phyloP scores from a whole-genome alignment of 1,140 invertebrate genomes.

The Grapholita molesta region DNA sequence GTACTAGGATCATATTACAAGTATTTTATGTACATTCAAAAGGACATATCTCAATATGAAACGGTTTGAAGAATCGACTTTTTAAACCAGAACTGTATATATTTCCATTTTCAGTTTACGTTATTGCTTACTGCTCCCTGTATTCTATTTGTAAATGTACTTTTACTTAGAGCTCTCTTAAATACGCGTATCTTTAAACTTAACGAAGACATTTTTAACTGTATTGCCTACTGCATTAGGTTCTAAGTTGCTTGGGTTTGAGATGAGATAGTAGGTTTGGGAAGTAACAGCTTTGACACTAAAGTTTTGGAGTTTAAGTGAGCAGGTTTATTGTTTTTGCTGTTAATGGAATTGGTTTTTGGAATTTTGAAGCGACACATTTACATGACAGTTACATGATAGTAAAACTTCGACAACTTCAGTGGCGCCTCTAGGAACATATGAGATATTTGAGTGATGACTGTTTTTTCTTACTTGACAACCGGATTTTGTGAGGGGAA shows the following conservation, averaged over 20 bases:
- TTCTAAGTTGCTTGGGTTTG: neutral
- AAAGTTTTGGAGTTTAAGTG: slow-evolving; percentile 2
- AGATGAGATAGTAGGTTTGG: neutral
- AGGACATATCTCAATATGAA: neutral
- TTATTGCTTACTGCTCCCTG: slow-evolving; percentile 33
- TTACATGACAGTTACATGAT: neutral
- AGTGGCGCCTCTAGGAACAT: too few relatives aligned
- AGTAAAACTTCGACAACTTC: neutral
- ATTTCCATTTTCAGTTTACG: slow-evolving; percentile 43
- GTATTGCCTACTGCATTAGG: neutral
- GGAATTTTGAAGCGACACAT: neutral
- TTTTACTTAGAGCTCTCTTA: neutral
- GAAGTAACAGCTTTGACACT: neutral
- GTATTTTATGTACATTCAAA: neutral
- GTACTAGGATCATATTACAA: slow-evolving; percentile 50
- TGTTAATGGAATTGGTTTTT: slow-evolving; percentile 7
- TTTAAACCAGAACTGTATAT: slow-evolving; percentile 11
- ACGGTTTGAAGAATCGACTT: neutral
- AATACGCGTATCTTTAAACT: neutral
- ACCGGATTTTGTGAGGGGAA: too few relatives aligned
- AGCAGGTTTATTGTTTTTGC: neutral
- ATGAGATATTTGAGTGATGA: too few relatives aligned
- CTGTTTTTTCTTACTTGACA: too few relatives aligned
- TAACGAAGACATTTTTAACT: neutral
- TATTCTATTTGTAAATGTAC: slow-evolving; percentile 33